Evolutionary conservation across 2,888 invertebrate genomes (phyloP).

Genomic region (Pediacus dermestoides): DNA sequence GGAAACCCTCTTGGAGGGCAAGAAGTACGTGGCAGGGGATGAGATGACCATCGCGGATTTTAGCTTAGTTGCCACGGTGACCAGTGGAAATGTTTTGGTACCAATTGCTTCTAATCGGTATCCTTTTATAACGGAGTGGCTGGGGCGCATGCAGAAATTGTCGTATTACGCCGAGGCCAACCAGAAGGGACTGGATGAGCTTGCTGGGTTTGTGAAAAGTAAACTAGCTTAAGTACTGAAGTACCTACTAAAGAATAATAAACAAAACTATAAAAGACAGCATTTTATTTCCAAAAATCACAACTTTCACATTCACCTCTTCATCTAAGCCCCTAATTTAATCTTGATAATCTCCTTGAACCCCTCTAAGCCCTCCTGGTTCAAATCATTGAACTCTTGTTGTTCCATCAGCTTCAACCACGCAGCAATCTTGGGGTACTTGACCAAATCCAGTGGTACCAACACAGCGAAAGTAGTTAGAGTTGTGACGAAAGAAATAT

Average conservation of each 20-base stretch:
- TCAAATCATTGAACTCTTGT: conserved; percentile 35
- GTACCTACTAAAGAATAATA: too few relatives aligned
- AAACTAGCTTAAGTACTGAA: conserved; percentile 12
- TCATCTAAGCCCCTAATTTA: conserved; percentile 10
- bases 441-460: conserved; percentile 22
- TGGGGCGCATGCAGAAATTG: conserved; percentile 19
- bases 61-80: conserved; percentile 48
- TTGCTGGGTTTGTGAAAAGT: conserved; percentile 14
- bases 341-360: conserved; percentile 10
- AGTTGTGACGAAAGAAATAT: conserved; percentile 43
- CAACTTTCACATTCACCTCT: too few relatives aligned
- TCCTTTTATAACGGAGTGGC: conserved; percentile 35
- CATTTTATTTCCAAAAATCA: too few relatives aligned
- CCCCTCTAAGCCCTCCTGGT: conserved; percentile 18
- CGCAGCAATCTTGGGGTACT: conserved; percentile 30
- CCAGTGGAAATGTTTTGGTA: conserved; percentile 48
- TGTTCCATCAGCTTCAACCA: conserved; percentile 43
- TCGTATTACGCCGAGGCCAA: conserved; percentile 24
- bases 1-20: conserved; percentile 43
- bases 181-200: conserved; percentile 20
- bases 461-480: conserved; percentile 47
- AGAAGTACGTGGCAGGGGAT: conserved; percentile 45
- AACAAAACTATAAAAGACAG: too few relatives aligned
- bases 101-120: conserved; percentile 41
- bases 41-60: conserved; percentile 48